Evolutionary conservation across 2,113 vertebrate species (phyloP).

Genomic region (Mellivora capensis): DNA sequence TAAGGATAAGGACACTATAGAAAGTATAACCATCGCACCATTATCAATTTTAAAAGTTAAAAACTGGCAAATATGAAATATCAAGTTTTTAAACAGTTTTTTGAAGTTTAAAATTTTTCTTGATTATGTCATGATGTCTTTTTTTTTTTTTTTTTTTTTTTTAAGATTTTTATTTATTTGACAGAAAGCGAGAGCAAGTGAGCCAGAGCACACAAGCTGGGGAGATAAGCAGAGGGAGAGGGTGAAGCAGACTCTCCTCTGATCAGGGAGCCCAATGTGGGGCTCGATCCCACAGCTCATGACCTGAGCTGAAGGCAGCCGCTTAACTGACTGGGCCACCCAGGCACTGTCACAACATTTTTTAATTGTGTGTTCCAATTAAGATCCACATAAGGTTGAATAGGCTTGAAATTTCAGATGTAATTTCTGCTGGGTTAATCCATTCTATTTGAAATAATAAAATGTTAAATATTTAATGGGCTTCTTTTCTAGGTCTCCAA

Average conservation of each 20-base stretch:
- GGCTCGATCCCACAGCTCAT: too few species aligned
- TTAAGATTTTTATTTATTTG: too few species aligned
- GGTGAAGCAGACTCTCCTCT: too few species aligned
- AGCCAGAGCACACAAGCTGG: too few species aligned
- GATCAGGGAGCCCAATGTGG: too few species aligned
- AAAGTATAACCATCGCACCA: too few species aligned
- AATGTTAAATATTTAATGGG: not conserved
- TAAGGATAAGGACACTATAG: not conserved
- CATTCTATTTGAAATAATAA: not conserved
- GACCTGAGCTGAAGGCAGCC: too few species aligned
- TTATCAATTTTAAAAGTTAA: not conserved
- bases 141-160: not conserved
- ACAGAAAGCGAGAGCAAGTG: too few species aligned
- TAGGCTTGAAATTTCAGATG: not conserved
- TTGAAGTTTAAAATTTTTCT: not conserved
- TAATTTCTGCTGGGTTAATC: conserved; percentile 1
- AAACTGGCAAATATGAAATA: not conserved
- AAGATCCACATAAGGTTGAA: not conserved
- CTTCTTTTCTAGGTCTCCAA: not conserved
- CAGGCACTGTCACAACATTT: not conserved
- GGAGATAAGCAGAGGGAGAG: too few species aligned
- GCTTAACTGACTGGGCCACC: too few species aligned
- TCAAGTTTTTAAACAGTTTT: not conserved
- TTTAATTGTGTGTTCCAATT: not conserved
- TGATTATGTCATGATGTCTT: not conserved